Percentiles rank a stretch among this genome's conserved stretches.
These are phyloP conservation scores for Escarpia spicata DNA, from an alignment of 2,888 invertebrate species.

Conservation along the genomic window DNA sequence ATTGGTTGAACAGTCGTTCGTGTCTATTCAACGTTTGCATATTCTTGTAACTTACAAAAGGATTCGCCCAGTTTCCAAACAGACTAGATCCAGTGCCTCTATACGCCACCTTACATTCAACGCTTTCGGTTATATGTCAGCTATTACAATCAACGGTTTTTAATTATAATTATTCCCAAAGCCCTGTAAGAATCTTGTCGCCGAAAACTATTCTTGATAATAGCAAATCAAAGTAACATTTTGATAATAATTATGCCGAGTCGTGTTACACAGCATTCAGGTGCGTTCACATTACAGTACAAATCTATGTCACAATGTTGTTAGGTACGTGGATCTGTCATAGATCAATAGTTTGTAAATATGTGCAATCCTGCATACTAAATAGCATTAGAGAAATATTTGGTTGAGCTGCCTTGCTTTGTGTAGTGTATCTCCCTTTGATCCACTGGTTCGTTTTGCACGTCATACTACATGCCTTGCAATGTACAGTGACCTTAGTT, in stretches of 20 bases:
- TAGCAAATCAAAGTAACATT: too few species aligned
- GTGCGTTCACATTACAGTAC: too few species aligned
- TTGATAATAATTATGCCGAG: too few species aligned
- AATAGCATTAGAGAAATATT: neutral
- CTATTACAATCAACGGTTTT: too few species aligned
- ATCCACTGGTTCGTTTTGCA: neutral
- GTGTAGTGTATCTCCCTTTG: neutral
- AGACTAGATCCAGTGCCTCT: too few species aligned
- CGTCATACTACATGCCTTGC: neutral
- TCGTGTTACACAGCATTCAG: too few species aligned
- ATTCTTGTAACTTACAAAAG: neutral
- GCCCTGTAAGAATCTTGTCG: too few species aligned
- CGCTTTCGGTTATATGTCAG: too few species aligned
- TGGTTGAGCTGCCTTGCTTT: neutral
- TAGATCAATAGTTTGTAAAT: neutral
- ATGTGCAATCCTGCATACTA: neutral
- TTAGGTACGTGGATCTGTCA: neutral
- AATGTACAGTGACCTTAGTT: neutral
- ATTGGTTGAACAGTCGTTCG: neutral
- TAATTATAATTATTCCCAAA: too few species aligned
- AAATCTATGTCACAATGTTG: too few species aligned
- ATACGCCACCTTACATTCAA: too few species aligned
- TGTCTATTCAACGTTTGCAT: neutral
- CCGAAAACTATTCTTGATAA: too few species aligned
- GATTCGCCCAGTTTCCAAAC: neutral